Percentiles rank a stretch among this genome's conserved stretches.
Conservation (phyloP, 2,888 invertebrate genomes). For the Myopa tessellatipennis region DNA sequence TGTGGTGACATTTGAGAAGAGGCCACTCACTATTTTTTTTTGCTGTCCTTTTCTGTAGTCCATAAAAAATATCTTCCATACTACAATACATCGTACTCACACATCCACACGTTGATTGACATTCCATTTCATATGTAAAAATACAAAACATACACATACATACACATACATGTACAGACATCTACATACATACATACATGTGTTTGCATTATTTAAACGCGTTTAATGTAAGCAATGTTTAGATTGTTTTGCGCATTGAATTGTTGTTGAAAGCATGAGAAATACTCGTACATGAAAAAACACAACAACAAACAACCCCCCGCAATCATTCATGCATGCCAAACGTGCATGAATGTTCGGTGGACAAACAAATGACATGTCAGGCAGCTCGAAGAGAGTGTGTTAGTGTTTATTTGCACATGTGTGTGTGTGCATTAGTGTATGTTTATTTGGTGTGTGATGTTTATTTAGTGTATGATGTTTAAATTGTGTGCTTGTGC, state of each 20-base stretch:
- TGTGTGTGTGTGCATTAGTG: too few relatives aligned
- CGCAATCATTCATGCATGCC: neutral
- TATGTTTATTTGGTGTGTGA: too few relatives aligned
- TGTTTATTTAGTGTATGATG: too few relatives aligned
- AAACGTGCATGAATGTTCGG: neutral
- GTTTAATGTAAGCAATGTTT: slow-evolving; percentile 31
- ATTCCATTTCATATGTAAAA: too few relatives aligned
- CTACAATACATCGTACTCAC: neutral
- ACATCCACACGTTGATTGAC: neutral
- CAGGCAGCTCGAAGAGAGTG: too few relatives aligned
- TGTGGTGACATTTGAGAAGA: slow-evolving; percentile 19
- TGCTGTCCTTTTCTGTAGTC: neutral
- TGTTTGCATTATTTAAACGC: slow-evolving; percentile 8
- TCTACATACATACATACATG: too few relatives aligned
- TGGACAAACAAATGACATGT: slow-evolving; percentile 3
- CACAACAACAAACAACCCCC: neutral
- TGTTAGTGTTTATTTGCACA: too few relatives aligned
- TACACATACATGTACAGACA: too few relatives aligned
- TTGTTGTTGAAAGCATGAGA: too few relatives aligned
- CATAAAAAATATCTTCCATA: neutral
- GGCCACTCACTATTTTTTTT: neutral
- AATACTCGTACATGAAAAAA: neutral
- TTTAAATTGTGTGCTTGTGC: too few relatives aligned
- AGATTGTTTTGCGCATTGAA: neutral
- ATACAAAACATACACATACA: too few relatives aligned